Evolutionary conservation across 2,888 invertebrate genomes (phyloP).

Genomic region (Drosophila paramelanica): DNA sequence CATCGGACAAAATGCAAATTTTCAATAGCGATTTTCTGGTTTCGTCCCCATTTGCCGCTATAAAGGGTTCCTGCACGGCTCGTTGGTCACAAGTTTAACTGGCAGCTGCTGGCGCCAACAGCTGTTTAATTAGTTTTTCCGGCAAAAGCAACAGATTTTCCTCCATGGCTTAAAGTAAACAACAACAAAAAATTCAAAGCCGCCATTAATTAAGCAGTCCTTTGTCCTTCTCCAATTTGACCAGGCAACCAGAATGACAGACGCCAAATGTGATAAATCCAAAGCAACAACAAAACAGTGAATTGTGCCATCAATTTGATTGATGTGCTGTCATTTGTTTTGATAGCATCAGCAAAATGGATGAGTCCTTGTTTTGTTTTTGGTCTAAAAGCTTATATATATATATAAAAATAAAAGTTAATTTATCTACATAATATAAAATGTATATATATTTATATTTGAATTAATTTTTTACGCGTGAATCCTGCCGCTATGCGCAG

Average conservation of each 20-base stretch:
- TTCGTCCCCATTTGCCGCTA: slow-evolving; percentile 18
- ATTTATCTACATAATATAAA: too few species aligned
- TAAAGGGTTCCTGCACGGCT: slow-evolving; percentile 53
- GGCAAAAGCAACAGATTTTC: slow-evolving; percentile 55
- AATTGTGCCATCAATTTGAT: slow-evolving; percentile 57
- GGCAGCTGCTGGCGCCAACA: slow-evolving; percentile 41
- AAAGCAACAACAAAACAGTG: slow-evolving; percentile 11
- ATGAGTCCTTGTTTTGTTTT: slow-evolving; percentile 4
- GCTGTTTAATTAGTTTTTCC: slow-evolving; percentile 70
- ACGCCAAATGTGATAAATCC: not conserved
- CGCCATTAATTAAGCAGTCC: slow-evolving; percentile 62
- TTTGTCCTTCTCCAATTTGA: slow-evolving; percentile 50
- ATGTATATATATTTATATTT: slow-evolving; percentile 30
- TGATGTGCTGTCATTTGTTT: slow-evolving; percentile 59
- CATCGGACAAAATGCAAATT: slow-evolving; percentile 56
- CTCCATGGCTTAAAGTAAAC: slow-evolving; percentile 38
- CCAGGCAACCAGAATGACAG: slow-evolving; percentile 18
- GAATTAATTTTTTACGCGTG: slow-evolving; percentile 32
- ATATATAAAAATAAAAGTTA: not conserved
- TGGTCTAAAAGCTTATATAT: slow-evolving; percentile 13
- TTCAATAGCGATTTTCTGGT: slow-evolving; percentile 54
- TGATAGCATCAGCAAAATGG: slow-evolving; percentile 38
- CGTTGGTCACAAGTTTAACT: slow-evolving; percentile 40
- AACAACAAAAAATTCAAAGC: slow-evolving; percentile 44
- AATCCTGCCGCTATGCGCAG: too few species aligned